A percentile compares a stretch with the other conserved stretches of the same genome.
Evolutionary conservation across 2,888 invertebrate genomes (phyloP).

Genomic region (Lamproptera curius): DNA sequence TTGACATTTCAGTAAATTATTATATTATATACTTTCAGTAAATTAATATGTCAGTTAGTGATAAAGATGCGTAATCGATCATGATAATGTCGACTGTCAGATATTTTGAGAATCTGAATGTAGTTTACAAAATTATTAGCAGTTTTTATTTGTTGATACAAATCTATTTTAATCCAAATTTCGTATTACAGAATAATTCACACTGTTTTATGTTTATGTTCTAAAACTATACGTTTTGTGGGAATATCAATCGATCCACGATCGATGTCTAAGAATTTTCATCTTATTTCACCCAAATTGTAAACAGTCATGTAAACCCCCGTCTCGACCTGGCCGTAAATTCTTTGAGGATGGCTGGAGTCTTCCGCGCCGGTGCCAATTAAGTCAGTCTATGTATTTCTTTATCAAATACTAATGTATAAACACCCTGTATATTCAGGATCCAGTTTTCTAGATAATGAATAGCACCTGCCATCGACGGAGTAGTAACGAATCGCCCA

Average conservation of each 20-base stretch:
- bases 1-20: too few species aligned
- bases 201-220: background rate
- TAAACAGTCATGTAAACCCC: background rate
- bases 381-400: background rate
- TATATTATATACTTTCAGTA: too few species aligned
- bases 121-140: too few species aligned
- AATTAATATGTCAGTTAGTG: too few species aligned
- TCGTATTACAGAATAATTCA: too few species aligned
- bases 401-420: background rate
- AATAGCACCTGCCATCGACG: constrained; percentile 4
- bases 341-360: background rate
- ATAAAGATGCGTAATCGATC: too few species aligned
- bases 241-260: background rate
- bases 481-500: background rate
- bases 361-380: background rate
- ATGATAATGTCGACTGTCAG: too few species aligned
- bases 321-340: background rate
- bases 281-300: background rate
- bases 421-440: background rate
- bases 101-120: too few species aligned
- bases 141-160: too few species aligned
- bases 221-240: background rate
- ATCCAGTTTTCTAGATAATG: constrained; percentile 4
- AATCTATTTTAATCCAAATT: too few species aligned
- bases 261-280: too few species aligned